These are phyloP conservation scores for Gerris lacustris DNA, from an alignment of 2,888 invertebrate genomes.

Conservation along the genomic window DNA sequence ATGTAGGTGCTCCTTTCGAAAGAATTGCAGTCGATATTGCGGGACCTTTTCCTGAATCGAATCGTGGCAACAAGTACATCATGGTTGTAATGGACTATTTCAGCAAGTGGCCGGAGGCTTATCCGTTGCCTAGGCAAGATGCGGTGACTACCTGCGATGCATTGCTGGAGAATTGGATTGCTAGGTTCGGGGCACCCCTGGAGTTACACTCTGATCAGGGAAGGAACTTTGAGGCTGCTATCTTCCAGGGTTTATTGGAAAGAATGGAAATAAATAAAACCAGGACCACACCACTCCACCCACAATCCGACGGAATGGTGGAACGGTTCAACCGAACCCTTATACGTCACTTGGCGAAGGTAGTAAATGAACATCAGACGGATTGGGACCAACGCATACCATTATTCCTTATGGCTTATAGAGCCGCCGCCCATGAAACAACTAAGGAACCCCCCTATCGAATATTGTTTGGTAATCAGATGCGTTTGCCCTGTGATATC, in stretches of 20 bases:
- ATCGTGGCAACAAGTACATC: slow-evolving; percentile 28
- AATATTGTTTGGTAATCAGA: too few relatives aligned
- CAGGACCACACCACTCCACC: slow-evolving; percentile 28
- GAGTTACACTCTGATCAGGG: slow-evolving; percentile 31
- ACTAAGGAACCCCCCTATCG: too few relatives aligned
- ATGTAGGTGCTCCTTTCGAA: slow-evolving; percentile 27
- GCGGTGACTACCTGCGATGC: slow-evolving; percentile 31
- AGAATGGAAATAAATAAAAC: slow-evolving; percentile 30
- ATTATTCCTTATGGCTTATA: slow-evolving; percentile 21
- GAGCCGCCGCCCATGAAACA: too few relatives aligned
- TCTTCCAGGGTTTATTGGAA: slow-evolving; percentile 28
- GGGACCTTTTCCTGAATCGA: slow-evolving; percentile 26
- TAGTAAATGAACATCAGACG: slow-evolving; percentile 23
- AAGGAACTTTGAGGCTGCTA: slow-evolving; percentile 30
- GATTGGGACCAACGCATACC: slow-evolving; percentile 27
- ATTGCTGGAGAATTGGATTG: slow-evolving; percentile 26
- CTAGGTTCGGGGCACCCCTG: slow-evolving; percentile 24
- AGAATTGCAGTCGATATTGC: slow-evolving; percentile 27
- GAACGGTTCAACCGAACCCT: slow-evolving; percentile 26
- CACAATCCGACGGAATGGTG: slow-evolving; percentile 28
- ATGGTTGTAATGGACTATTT: slow-evolving; percentile 30
- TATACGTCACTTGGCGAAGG: slow-evolving; percentile 22
- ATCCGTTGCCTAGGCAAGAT: slow-evolving; percentile 32
- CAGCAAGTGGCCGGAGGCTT: slow-evolving; percentile 31
- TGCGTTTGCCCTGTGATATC: too few relatives aligned